phyloP scores from a whole-genome alignment of 64 coral and sea anemone species.

The Pocillopora damicornis region DNA sequence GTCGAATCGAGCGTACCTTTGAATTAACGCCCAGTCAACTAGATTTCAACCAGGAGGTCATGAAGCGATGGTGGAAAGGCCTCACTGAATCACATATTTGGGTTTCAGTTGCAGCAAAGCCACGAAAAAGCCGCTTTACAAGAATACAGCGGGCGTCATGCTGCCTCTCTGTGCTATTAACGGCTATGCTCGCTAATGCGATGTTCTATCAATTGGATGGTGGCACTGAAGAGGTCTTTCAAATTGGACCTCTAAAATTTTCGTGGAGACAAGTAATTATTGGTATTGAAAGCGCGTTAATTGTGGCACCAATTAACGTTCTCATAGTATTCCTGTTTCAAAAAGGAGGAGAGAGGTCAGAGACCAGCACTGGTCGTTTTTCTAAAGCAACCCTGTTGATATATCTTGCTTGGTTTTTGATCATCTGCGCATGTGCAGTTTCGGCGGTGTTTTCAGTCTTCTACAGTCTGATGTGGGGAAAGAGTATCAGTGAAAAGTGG shows the following conservation, averaged over 20 bases:
- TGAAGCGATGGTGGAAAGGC: background rate
- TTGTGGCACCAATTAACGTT: constrained; percentile 40
- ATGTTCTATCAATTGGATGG: constrained; percentile 27
- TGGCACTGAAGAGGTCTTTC: background rate
- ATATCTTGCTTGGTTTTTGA: constrained; percentile 70
- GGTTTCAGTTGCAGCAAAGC: constrained; percentile 34
- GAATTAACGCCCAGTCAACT: background rate
- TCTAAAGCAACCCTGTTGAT: constrained; percentile 48
- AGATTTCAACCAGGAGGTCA: constrained; percentile 4
- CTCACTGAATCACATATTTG: constrained; percentile 40
- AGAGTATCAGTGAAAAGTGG: constrained; percentile 72
- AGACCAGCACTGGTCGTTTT: background rate
- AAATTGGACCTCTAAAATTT: constrained; percentile 49
- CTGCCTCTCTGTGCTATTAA: constrained; percentile 26
- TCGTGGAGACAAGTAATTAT: constrained; percentile 30
- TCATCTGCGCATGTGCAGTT: constrained; percentile 40
- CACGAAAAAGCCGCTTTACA: background rate
- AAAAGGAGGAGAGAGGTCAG: constrained; percentile 17
- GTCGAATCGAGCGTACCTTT: constrained; percentile 20
- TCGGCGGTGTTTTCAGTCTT: constrained; percentile 64
- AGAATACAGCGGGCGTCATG: constrained; percentile 29
- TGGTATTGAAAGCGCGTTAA: constrained; percentile 26
- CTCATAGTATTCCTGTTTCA: constrained; percentile 43
- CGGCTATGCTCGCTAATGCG: constrained; percentile 43
- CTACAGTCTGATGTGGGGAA: constrained; percentile 84